Base-by-base conservation (phyloP, 2,797 vertebrate genomes). In the Dendrocincla fuliginosa region DNA sequence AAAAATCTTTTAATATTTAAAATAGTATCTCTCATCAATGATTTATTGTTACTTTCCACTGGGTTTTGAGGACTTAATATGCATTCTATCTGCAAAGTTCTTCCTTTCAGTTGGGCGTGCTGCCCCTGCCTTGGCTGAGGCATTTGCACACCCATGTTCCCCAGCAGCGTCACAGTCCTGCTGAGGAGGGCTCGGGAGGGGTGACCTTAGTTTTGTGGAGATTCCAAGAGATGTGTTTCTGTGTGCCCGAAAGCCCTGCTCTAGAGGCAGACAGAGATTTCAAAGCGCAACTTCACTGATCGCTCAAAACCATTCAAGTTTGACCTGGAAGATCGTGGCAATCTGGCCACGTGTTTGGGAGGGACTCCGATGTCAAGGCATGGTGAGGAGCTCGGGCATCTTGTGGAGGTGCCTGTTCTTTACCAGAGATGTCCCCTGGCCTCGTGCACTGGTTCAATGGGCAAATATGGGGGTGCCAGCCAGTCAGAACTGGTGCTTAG, bases 321-420 rank as follows among this genome's bases (percentile, higher is more conserved):
- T 89, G 28, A 44, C 5, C 8, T 60, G 61, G 33, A 46, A 20
- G 46, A 47, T 39, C 10, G 16, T 15, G 32, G 25, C 22, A 42
- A 32, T 8, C 47, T 59, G 35, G 44, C 55, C 3, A 17, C 1
- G 0, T 59, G 22, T 63, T 55, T 77, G 35, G n/a, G 42, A 59
- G 52, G 16, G 22, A 8, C 33, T 78, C 6, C 16, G 13, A 7
- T 10, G 33, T 5, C 0, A 0, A 84, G 64, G n/a, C 2, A 1
- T 7, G 22, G 35, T 52, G 82, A 60, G 73, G 52, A 46, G 20
- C n/a, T 23, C 32, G 56, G 28, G 18, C 42, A 24, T 5, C n/a
- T 27, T 27, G 7, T 30, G 68, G 13, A 46, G 16, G 11, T 53
- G 47, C 18, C 27, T 0, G 0, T 44, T 61, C 55, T 25, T 13